Conservation (phyloP, 2,888 invertebrate species). For the Agrotis exclamationis region DNA sequence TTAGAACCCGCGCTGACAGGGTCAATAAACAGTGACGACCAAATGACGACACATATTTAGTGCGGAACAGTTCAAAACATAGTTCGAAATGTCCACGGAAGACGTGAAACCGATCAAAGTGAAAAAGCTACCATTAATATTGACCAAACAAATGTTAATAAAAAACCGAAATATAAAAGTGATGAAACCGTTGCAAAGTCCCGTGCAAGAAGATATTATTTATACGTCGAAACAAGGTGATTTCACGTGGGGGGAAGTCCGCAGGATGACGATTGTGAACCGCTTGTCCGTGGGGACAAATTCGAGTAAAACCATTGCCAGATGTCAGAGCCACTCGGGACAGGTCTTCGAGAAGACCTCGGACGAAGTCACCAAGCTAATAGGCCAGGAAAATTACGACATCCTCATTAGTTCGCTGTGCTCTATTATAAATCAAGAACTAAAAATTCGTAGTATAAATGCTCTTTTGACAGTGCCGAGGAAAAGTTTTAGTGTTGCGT, state of each 20-base stretch:
- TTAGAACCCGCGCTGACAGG: background rate
- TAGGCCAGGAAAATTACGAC: slow-evolving; percentile 83
- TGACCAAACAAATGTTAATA: slow-evolving; percentile 50
- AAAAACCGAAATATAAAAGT: slow-evolving; percentile 44
- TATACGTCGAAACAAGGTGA: slow-evolving; percentile 65
- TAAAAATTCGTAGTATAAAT: slow-evolving; percentile 78
- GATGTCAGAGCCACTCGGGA: slow-evolving; percentile 60
- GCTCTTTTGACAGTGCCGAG: slow-evolving; percentile 73
- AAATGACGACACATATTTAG: slow-evolving; percentile 15
- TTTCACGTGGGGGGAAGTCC: slow-evolving; percentile 76
- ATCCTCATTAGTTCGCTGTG: slow-evolving; percentile 78
- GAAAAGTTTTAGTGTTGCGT: slow-evolving; percentile 24
- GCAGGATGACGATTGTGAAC: slow-evolving; percentile 72
- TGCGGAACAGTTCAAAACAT: slow-evolving; percentile 7
- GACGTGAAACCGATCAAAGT: slow-evolving; percentile 47
- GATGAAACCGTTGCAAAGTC: slow-evolving; percentile 39
- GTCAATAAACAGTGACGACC: slow-evolving; percentile 34
- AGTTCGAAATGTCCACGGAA: slow-evolving; percentile 52
- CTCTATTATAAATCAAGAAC: slow-evolving; percentile 79
- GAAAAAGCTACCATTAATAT: slow-evolving; percentile 54
- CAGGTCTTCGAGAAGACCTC: slow-evolving; percentile 74
- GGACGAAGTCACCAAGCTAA: slow-evolving; percentile 74
- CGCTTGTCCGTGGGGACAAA: slow-evolving; percentile 69
- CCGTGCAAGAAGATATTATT: slow-evolving; percentile 52
- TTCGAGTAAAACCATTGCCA: slow-evolving; percentile 75